Evolutionary conservation across 2,113 vertebrate genomes (phyloP), one percentile per base, ranked within the genome.

Genomic region (Eptesicus fuscus): DNA sequence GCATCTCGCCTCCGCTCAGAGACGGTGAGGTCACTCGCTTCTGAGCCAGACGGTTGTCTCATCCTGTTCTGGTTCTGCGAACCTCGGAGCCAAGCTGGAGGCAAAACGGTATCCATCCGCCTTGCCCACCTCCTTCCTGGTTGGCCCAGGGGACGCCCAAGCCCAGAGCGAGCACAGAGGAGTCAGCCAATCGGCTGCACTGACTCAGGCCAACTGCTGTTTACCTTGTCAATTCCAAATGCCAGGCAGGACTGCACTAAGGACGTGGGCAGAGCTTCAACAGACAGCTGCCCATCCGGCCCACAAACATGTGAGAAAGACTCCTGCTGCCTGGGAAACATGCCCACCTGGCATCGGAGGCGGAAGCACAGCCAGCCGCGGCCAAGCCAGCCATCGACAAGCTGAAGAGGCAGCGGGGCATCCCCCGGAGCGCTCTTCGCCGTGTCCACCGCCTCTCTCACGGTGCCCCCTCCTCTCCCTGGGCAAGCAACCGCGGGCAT

Each of bases 131-230:
- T 78, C 65, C 73, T 63, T 28, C 61, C 61, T 49, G 12, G 44
- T 5, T 69, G 73, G 59, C 78, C 35, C 3, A 2, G 42, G 53
- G 20, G 7, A 56, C 22, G 11, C 28, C 88, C 84, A 82, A 70
- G 51, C 16, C 23, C 37, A 23, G 47, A 65, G 56, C 9, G 0
- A 56, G 49, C 59, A 7, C 61, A 73, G 37, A 12, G 49, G 10
- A 47, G 37, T 44, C 51, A 70, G 91, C 88, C 91, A 70, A 59
- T 30, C 23, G 6, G 85, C 77, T 77, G 32, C 2, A 3, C 9
- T 10, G 44, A 80, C 47, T 49, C 18, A 4, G 12, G 67, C 71
- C 71, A 59, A 92, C 85, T 93, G 82, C 59, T 92, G 85, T 94
- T 96, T 88, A 77, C 56, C 2, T 0, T 42, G 44, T 56, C 1